Evolutionary conservation across 2,113 vertebrate species (phyloP), one percentile per base, ranked within the genome.

Genomic region (Meriones unguiculatus): DNA sequence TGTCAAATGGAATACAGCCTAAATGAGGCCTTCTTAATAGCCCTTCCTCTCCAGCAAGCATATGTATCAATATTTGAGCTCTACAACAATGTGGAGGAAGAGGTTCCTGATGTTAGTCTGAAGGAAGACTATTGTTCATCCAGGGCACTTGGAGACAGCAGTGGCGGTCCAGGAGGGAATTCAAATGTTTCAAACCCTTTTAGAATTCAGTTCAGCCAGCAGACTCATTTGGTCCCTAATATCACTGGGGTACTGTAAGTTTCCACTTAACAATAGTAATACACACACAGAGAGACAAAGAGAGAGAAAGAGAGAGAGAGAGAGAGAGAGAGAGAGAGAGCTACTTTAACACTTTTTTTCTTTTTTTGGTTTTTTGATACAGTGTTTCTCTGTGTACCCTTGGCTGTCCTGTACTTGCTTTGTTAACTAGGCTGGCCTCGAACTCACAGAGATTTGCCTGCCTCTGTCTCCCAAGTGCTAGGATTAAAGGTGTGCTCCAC

Each of bases 11-110:
- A 95, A 30, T 89, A 24, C 32, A 46, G 38, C 46, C 62, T 92
- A 91, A 90, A 93, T 2, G 54, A 97, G 65, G 14, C 28, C 52
- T 86, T 91, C 41, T 77, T 92, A 77, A 94, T 91, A 77, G 70
- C n/a, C 67, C 24, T 2, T 77, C 59, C 32, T 93, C 81, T 54
- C 46, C 57, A 52, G 95, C 87, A 70, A 92, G 30, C 62, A 10
- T 5, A 62, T 24, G 54, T 8, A 25, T 30, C 64, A 52, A 77
- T 54, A 13, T 67, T 20, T 41, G 46, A 46, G 46, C 46, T 46
- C 46, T 46, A 46, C 46, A 46, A 46, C n/a, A 72, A 15, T 2
- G 2, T 50, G 57, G 1, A 14, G 46, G 57, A 13, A 1, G 18
- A 70, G 52, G 22, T 73, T 95, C 91, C 22, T 32, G n/a, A 35